A percentile compares a stretch with the other conserved stretches of the same genome.
Evolutionary conservation across 2,888 invertebrate species (phyloP).

Genomic region (Heliconius ethilla): DNA sequence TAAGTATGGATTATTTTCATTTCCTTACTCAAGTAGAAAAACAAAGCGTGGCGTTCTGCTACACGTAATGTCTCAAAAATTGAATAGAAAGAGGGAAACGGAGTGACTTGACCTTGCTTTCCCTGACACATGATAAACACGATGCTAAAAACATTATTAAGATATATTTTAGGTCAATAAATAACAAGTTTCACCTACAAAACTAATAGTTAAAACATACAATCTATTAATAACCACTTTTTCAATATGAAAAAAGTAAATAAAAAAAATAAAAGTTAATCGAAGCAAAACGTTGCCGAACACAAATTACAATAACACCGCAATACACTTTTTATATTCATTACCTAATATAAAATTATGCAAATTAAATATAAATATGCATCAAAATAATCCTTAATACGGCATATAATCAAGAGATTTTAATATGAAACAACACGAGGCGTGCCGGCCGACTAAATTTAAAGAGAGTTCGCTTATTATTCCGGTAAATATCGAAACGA

Average conservation of each 20-base stretch:
- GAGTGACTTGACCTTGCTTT: background rate
- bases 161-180: too few relatives aligned
- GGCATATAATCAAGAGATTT: slow-evolving; percentile 33
- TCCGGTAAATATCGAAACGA: slow-evolving; percentile 67
- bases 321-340: slow-evolving; percentile 6
- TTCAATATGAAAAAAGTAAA: background rate
- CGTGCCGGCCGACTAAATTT: slow-evolving; percentile 38
- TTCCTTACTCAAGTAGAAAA: background rate
- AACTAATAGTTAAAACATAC: too few relatives aligned
- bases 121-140: too few relatives aligned
- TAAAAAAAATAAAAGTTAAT: background rate
- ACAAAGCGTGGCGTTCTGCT: background rate
- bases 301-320: background rate
- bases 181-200: too few relatives aligned
- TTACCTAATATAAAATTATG: slow-evolving; percentile 32
- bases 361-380: slow-evolving; percentile 34
- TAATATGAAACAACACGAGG: slow-evolving; percentile 39
- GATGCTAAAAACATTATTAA: too few relatives aligned
- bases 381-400: slow-evolving; percentile 38
- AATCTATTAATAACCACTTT: background rate
- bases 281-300: background rate
- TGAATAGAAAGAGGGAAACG: background rate
- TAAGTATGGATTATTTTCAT: background rate
- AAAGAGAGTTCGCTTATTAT: slow-evolving; percentile 56
- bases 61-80: background rate